phyloP scores from a whole-genome alignment of 2,113 vertebrate genomes.

The Plecotus auritus region DNA sequence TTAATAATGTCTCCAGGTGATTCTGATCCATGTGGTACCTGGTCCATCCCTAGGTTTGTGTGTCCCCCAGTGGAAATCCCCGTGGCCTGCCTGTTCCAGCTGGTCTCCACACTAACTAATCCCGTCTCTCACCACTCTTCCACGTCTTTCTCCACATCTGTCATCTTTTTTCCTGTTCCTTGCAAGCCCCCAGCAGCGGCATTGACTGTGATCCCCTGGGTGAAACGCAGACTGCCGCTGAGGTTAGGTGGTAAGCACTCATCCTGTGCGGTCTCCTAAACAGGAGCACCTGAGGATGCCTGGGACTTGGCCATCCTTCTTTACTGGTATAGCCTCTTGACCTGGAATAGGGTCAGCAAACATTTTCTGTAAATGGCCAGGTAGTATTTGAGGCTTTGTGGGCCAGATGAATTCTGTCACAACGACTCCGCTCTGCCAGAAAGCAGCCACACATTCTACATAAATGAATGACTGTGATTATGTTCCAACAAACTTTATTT shows the following conservation, averaged over 20 bases:
- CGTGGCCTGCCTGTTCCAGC: background rate
- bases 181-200: background rate
- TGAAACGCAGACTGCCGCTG: background rate
- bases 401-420: background rate
- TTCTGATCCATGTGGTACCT: background rate
- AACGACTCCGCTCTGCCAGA: background rate
- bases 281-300: background rate
- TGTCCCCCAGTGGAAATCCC: background rate
- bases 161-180: background rate
- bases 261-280: background rate
- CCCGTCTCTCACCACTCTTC: background rate
- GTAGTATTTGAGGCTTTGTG: background rate
- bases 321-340: background rate
- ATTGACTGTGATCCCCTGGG: background rate
- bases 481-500: background rate
- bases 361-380: background rate
- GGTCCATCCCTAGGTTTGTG: background rate
- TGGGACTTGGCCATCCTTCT: background rate
- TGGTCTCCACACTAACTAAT: slow-evolving; percentile 30
- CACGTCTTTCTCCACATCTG: background rate
- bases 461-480: background rate
- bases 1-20: background rate
- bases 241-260: background rate
- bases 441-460: background rate
- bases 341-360: background rate